Base-by-base conservation (phyloP, 2,113 vertebrate species). In the Actinemys pallida region DNA sequence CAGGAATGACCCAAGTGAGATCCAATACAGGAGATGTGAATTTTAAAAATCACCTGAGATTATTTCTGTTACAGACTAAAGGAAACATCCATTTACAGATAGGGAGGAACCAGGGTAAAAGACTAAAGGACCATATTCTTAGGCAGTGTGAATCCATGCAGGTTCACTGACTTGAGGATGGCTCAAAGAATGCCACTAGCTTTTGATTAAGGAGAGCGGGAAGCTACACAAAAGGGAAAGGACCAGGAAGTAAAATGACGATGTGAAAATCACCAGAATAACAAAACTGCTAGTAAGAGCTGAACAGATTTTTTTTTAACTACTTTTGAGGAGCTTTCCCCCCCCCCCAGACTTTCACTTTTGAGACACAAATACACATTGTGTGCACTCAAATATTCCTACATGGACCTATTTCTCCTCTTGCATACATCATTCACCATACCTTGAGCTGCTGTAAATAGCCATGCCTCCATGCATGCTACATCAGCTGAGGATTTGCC, bases 401-500 rank as follows among this genome's bases (percentile, higher is more conserved):
- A 53, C 81, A 10, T 90, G 81, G 54, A n/a, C 35, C 45, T 86
- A 65, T n/a, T 53, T 93, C 65, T 83, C 50, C 82, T 47, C 39
- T 31, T 53, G 78, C 45, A 78, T 93, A 57, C 1, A 83, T 65
- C 56, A 83, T 45, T 89, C 85, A 83, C 79, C 81, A 94, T 85
- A 57, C 83, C 65, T 59, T 87, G 83, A 89, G 87, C 72, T 87
- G 88, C 72, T 69, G 31, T 3, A 81, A 31, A 20, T 10, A 35
- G 35, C 54, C 8, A 42, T 78, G 90, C 62, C 81, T 91, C 54
- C 94, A 95, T 93, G 80, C 89, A 92, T 17, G 0, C 45, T 76
- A 86, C 72, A 39, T 45, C 90, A 72, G 3, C 89, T 90, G 90
- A 88, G 90, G 49, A 86, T 86, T 88, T 72, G 72, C 81, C 69